phyloP scores from a whole-genome alignment of 1,140 invertebrate genomes.

The Chlorops oryzae region DNA sequence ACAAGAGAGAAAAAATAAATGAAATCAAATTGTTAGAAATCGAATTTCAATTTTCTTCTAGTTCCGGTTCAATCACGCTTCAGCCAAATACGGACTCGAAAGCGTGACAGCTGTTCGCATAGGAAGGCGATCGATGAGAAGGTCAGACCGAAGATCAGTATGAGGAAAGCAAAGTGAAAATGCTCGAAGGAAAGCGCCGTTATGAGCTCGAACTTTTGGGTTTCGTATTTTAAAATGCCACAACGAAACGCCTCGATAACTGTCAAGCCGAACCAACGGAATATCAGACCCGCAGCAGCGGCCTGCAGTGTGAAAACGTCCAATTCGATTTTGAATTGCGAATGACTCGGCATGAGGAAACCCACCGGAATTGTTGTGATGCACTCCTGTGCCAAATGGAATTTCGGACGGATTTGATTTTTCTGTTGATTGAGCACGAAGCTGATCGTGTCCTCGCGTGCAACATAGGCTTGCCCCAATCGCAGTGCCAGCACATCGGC shows the following conservation, averaged over 20 bases:
- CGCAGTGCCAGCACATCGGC: conserved; percentile 3
- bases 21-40: too few relatives aligned
- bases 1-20: too few relatives aligned
- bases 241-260: conserved; percentile 3
- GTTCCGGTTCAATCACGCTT: too few relatives aligned
- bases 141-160: too few relatives aligned
- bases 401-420: neutral
- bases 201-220: neutral
- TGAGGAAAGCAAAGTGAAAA: conserved; percentile 19
- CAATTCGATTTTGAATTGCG: conserved; percentile 8
- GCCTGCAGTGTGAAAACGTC: conserved; percentile 12
- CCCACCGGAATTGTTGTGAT: conserved; percentile 13
- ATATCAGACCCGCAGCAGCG: conserved; percentile 5
- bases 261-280: conserved; percentile 4
- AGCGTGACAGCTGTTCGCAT: too few relatives aligned
- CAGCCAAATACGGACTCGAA: too few relatives aligned
- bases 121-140: too few relatives aligned
- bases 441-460: neutral
- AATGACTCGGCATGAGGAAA: conserved; percentile 12
- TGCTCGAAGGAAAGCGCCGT: neutral
- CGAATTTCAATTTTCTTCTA: too few relatives aligned
- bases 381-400: conserved; percentile 9
- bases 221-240: neutral
- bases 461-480: neutral
- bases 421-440: conserved; percentile 11